Base-by-base conservation (phyloP, 2,113 vertebrate genomes). In the Pituophis catenifer region DNA sequence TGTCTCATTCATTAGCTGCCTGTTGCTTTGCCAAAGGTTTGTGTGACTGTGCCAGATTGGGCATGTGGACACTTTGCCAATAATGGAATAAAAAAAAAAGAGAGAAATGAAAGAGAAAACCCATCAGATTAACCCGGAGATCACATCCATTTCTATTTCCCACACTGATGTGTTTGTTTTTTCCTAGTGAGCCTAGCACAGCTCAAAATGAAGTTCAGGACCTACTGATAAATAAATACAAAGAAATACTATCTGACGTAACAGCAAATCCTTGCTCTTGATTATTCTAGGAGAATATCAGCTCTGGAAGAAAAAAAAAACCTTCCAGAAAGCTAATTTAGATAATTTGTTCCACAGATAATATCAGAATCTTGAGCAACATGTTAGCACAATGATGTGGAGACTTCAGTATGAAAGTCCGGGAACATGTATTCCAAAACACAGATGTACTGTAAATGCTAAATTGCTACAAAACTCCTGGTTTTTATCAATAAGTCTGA, bases 81-180 rank as follows among this genome's bases (percentile, higher is more conserved):
- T 4, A 44, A 53, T 65, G 48, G 57, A 87, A 48, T n/a, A 23
- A 3, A 24, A 57, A 12, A 23, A 12, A n/a, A 0, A 23, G n/a
- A 81, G 53, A 62, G 57, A 13, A 52, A 55, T 33, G 85, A 90
- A 50, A 21, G 29, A 38, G 17, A n/a, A 44, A 33, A 52, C 23
- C 81, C 44, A 62, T 23, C 55, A n/a, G 89, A 54, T 44, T 3
- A 90, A 58, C 50, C 75, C 50, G 13, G 26, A 33, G n/a, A 87
- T 54, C 48, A 57, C 57, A 90, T 86, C 75, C 21, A 52, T 90
- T 86, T 86, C n/a, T 26, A 13, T 12, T 50, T 52, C 75, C 24
- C 48, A 38, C 19, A 48, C 55, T 86, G 88, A 57, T 92, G 88
- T 75, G 19, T 86, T 86, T 90, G 89, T 59, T 93, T 92, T 89